Conservation (phyloP, 2,888 invertebrate species). For the Noctua fimbriata region DNA sequence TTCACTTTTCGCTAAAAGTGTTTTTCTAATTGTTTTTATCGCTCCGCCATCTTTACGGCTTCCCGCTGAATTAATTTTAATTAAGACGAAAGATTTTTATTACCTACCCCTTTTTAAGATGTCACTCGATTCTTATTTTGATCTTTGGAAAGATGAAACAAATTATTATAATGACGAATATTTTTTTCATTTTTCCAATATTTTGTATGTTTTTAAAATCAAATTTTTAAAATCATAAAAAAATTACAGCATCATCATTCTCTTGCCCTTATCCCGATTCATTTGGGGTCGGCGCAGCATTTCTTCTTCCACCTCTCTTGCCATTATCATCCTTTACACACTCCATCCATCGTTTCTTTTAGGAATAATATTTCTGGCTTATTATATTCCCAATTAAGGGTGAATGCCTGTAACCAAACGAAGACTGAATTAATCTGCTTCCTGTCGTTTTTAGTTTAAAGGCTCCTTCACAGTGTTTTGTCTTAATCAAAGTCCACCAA, state of each 20-base stretch:
- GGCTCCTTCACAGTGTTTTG: background rate
- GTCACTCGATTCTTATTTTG: conserved; percentile 42
- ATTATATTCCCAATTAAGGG: background rate
- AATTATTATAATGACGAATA: background rate
- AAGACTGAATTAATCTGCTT: background rate
- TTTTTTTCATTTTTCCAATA: background rate
- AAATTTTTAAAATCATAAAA: background rate
- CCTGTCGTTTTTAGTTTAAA: background rate
- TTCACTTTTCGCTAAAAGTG: conserved; percentile 60
- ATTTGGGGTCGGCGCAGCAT: no score
- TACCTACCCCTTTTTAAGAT: conserved; percentile 15
- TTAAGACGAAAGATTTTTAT: conserved; percentile 48
- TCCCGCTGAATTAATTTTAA: conserved; percentile 59
- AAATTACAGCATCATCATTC: background rate
- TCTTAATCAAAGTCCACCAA: background rate
- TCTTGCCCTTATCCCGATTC: no score
- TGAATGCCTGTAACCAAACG: no score
- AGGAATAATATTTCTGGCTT: background rate
- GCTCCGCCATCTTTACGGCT: conserved; percentile 60
- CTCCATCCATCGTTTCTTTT: no score
- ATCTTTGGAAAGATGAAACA: background rate
- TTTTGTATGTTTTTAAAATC: background rate
- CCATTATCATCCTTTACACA: no score
- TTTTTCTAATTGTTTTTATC: conserved; percentile 69
- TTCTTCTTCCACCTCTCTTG: no score